Conservation (phyloP, 2,113 vertebrate genomes). For the Ramphastos sulfuratus region DNA sequence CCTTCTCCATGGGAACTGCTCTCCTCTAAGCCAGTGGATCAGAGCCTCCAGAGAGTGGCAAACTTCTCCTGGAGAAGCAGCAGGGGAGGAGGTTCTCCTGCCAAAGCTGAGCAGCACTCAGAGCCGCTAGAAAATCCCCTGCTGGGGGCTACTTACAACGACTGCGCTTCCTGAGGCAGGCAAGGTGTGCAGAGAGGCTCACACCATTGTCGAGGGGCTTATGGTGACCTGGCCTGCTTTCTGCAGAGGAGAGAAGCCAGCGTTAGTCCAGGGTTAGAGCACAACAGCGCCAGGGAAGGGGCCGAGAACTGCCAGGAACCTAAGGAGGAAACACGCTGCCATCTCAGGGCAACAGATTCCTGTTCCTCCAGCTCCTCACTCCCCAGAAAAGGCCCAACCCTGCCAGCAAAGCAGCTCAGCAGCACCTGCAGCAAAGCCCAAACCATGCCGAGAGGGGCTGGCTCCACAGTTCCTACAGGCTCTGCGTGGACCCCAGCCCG, state of each 20-base stretch:
- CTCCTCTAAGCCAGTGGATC: neutral
- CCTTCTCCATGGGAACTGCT: neutral
- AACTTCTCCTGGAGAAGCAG: neutral
- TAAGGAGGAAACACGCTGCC: neutral
- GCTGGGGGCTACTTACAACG: slow-evolving; percentile 58
- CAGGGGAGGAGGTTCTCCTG: neutral
- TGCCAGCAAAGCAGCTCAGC: neutral
- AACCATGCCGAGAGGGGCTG: neutral
- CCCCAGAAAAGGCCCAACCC: neutral
- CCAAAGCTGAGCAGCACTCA: slow-evolving; percentile 3
- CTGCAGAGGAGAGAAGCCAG: slow-evolving; percentile 74
- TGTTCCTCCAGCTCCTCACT: neutral
- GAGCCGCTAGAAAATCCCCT: slow-evolving; percentile 33
- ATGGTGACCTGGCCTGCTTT: slow-evolving; percentile 75
- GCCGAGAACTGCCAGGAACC: neutral
- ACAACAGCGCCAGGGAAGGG: slow-evolving; percentile 1
- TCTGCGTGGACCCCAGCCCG: neutral
- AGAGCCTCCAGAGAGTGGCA: neutral
- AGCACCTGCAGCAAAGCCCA: neutral
- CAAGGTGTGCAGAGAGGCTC: slow-evolving; percentile 69
- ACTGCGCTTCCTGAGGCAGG: slow-evolving; percentile 69
- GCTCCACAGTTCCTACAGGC: too few relatives aligned
- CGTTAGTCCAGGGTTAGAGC: slow-evolving; percentile 63
- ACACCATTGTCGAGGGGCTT: slow-evolving; percentile 82
- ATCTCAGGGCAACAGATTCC: neutral